Evolutionary conservation across 2,797 vertebrate species (phyloP), one percentile per base, ranked within the genome.

Genomic region (Phylloscopus collybita): DNA sequence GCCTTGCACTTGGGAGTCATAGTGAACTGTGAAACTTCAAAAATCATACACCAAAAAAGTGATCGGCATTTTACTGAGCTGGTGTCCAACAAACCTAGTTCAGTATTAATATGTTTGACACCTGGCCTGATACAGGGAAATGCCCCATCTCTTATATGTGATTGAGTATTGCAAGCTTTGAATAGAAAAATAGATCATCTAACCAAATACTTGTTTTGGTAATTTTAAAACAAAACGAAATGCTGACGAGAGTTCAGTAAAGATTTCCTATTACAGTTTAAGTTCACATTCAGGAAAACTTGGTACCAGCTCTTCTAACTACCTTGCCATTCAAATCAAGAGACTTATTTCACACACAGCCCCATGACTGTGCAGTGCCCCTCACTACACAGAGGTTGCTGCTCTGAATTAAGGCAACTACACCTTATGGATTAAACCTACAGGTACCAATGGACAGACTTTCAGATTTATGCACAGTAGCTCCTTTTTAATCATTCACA

Each of bases 311-410:
- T 85, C 5, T 0, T 89, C 44, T 40, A 50, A 50, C 30, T 60
- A 34, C 23, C 16, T 14, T 29, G 4, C 64, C 15, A 16, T 25
- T 82, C 38, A 29, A 74, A 74, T 40, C 20, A 56, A 73, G 25
- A 57, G 59, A 26, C 5, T 60, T 17, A 17, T 4, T 86, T 56
- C 73, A 81, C 47, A 27, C 2, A 1, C 7, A 30, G 26, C 16
- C 18, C 40, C 8, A 1, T 0, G 1, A 30, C 62, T 61, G 75
- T 1, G 0, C 0, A 0, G 71, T 19, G 14, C 32, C 67, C 34
- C 53, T 45, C 9, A 10, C 67, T 16, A 11, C 26, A 7, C 47
- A 83, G 79, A 38, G 51, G 42, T 76, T 72, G 3, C 86, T 32
- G n/a, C 16, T 91, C 44, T 7, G 1, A 7, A 19, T 57, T 61